Evolutionary conservation across 2,113 vertebrate species (phyloP).

Genomic region (Grallaria varia): DNA sequence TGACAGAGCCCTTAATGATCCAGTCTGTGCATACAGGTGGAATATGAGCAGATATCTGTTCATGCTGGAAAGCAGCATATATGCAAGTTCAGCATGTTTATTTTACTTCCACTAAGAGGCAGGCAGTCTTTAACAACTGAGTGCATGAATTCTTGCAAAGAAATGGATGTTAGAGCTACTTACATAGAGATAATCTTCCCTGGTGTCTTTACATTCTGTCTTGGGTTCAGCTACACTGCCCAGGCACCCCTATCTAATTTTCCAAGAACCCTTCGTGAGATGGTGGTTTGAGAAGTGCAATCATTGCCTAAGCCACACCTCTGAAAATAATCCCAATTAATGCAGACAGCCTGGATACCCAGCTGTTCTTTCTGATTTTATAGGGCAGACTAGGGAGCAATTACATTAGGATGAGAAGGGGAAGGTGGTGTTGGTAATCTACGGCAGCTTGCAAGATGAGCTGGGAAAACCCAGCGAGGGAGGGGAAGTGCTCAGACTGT

Average conservation of each 20-base stretch:
- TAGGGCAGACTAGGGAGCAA: background rate
- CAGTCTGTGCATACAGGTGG: rapidly evolving
- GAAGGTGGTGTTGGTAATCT: background rate
- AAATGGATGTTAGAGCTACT: background rate
- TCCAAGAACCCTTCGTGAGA: background rate
- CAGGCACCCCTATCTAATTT: background rate
- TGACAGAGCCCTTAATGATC: background rate
- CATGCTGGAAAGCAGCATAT: background rate
- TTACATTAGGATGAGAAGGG: background rate
- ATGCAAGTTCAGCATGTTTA: background rate
- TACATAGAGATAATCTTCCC: background rate
- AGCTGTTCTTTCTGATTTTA: background rate
- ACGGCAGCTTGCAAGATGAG: background rate
- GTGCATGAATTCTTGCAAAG: background rate
- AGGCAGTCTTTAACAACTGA: background rate
- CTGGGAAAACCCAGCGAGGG: background rate
- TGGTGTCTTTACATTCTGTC: background rate
- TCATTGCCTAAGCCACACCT: background rate
- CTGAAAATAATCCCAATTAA: background rate
- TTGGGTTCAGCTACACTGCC: background rate
- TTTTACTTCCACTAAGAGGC: background rate
- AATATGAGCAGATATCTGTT: background rate
- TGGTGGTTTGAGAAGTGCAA: background rate
- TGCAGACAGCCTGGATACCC: background rate
- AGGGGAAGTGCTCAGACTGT: background rate